Conservation (phyloP, 1,140 invertebrate species). For the Chymomyza costata region DNA sequence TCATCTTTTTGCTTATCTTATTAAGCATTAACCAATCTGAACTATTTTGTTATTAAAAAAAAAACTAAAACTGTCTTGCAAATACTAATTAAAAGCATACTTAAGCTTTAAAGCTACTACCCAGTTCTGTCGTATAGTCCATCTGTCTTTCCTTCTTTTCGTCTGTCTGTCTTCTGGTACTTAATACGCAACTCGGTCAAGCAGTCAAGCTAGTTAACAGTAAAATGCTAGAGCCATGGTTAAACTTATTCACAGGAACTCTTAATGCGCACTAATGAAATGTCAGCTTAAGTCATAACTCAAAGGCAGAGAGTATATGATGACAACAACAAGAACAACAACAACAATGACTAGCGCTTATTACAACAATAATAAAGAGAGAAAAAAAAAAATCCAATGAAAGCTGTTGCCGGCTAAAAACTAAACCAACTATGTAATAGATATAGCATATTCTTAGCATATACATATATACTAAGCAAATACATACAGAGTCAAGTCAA, state of each 20-base stretch:
- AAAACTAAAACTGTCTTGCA: no score
- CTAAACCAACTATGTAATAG: conserved; percentile 9
- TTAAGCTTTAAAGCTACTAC: no score
- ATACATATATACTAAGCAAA: conserved; percentile 26
- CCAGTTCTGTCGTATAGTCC: no score
- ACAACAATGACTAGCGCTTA: neutral
- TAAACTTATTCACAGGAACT: conserved; percentile 69
- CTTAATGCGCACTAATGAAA: conserved; percentile 74
- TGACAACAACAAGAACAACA: conserved; percentile 16
- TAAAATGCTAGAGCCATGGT: conserved; percentile 5
- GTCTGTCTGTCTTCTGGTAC: no score
- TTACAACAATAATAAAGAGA: neutral
- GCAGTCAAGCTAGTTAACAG: no score
- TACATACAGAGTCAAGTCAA: conserved; percentile 35
- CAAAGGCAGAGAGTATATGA: conserved; percentile 51
- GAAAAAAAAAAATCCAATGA: conserved; percentile 27
- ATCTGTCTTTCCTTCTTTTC: no score
- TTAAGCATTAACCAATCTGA: no score
- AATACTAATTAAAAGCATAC: no score
- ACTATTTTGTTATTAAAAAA: no score
- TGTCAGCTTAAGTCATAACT: conserved; percentile 74
- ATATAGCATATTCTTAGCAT: no score
- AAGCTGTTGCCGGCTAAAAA: conserved; percentile 23
- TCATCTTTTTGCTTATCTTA: no score
- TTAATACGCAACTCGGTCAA: no score